Conservation (phyloP, 1,140 invertebrate genomes). For the Drosophila santomea region DNA sequence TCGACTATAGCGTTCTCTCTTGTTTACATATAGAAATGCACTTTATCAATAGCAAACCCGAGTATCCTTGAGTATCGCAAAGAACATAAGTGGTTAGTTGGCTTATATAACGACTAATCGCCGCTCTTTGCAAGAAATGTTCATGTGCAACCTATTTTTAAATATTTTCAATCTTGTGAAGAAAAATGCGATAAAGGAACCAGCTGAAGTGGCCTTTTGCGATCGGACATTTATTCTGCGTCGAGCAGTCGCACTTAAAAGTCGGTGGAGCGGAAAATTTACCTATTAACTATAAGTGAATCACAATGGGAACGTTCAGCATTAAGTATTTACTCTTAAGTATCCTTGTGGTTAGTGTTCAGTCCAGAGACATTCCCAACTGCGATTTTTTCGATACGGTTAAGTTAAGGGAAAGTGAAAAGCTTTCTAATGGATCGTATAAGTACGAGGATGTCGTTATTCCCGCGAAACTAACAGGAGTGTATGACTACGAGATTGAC, state of each 20-base stretch:
- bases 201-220: neutral
- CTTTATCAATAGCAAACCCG: too few relatives aligned
- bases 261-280: neutral
- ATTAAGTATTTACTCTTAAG: neutral
- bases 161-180: neutral
- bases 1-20: too few relatives aligned
- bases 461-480: constrained; percentile 29
- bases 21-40: too few relatives aligned
- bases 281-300: neutral
- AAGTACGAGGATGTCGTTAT: constrained; percentile 44
- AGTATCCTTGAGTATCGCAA: too few relatives aligned
- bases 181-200: neutral
- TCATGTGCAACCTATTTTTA: neutral
- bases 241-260: neutral
- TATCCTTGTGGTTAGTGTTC: neutral
- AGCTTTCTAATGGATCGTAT: constrained; percentile 54
- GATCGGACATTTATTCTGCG: neutral
- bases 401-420: constrained; percentile 26
- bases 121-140: too few relatives aligned
- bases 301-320: neutral
- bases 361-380: constrained; percentile 21
- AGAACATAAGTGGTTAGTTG: too few relatives aligned
- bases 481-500: constrained; percentile 33
- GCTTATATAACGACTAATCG: neutral
- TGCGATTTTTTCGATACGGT: constrained; percentile 65